These are phyloP conservation scores for Amblyornis subalaris DNA, from an alignment of 2,113 vertebrate species.

Conservation along the genomic window DNA sequence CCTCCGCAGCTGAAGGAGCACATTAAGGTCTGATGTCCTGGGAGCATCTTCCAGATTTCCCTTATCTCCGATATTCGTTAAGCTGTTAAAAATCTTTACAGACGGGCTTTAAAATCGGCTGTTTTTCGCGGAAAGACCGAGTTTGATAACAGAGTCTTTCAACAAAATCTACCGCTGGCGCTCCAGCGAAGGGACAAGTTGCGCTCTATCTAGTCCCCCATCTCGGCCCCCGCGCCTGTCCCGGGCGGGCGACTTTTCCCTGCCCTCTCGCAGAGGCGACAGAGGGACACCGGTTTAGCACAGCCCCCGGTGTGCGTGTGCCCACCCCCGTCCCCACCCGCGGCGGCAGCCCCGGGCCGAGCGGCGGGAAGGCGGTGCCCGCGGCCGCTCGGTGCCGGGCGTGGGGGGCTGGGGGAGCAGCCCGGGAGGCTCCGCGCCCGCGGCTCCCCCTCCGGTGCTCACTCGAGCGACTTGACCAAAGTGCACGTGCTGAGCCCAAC, in stretches of 20 bases:
- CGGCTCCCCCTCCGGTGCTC: not conserved
- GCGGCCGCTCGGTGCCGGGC: not conserved
- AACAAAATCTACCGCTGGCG: not conserved
- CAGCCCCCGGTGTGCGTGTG: not conserved
- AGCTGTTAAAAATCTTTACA: slow-evolving; percentile 42
- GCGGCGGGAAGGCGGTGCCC: not conserved
- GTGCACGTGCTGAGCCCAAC: slow-evolving; percentile 55
- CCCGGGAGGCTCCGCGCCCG: not conserved
- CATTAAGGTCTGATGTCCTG: slow-evolving; percentile 20
- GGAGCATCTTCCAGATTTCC: slow-evolving; percentile 23
- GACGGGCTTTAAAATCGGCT: not conserved
- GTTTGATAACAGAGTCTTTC: not conserved
- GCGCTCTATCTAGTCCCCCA: not conserved
- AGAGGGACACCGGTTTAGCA: not conserved
- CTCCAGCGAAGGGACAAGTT: not conserved
- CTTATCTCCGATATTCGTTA: slow-evolving; percentile 42
- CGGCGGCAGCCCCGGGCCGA: not conserved
- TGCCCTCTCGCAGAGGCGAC: not conserved
- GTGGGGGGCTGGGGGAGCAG: not conserved
- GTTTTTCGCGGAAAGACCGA: not conserved
- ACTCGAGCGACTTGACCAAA: slow-evolving; percentile 10
- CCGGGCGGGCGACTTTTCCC: not conserved
- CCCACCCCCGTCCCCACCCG: not conserved
- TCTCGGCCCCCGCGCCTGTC: not conserved
- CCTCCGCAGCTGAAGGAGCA: slow-evolving; percentile 21